Evolutionary conservation across 2,797 vertebrate genomes (phyloP).

Genomic region (Erpetoichthys calabaricus): DNA sequence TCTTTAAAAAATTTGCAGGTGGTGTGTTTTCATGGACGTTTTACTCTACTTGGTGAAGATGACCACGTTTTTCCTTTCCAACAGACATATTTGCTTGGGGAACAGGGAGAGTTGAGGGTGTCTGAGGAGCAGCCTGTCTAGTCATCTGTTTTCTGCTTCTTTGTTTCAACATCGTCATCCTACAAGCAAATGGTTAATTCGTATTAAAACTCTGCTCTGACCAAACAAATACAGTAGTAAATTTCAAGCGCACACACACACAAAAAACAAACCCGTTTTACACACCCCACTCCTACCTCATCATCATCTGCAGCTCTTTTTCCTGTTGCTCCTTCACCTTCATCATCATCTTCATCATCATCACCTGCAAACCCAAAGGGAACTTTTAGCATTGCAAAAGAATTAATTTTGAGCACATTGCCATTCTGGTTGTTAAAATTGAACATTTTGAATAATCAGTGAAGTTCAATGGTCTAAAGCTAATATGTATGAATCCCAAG

Average conservation of each 20-base stretch:
- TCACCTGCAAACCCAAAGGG: slow-evolving; percentile 47
- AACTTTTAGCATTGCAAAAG: no score
- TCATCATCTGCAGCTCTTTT: slow-evolving; percentile 77
- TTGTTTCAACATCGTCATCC: slow-evolving; percentile 66
- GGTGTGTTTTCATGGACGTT: slow-evolving; percentile 31
- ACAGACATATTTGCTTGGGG: slow-evolving; percentile 35
- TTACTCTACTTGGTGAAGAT: slow-evolving; percentile 67
- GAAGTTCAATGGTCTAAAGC: no score
- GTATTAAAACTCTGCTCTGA: no score
- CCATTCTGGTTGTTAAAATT: no score
- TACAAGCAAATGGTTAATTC: not conserved
- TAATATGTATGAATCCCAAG: no score
- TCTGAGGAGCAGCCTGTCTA: slow-evolving; percentile 56
- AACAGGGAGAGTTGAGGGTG: slow-evolving; percentile 40
- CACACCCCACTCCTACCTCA: slow-evolving; percentile 38
- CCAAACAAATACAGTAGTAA: no score
- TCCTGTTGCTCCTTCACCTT: slow-evolving; percentile 57
- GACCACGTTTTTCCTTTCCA: slow-evolving; percentile 54
- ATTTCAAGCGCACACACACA: no score
- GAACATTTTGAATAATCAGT: no score
- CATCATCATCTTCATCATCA: slow-evolving; percentile 75
- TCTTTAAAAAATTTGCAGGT: slow-evolving; percentile 43
- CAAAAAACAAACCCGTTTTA: no score
- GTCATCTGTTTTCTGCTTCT: slow-evolving; percentile 81
- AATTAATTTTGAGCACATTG: no score